Evolutionary conservation across 2,113 vertebrate genomes (phyloP).

Genomic region (Myodes glareolus): DNA sequence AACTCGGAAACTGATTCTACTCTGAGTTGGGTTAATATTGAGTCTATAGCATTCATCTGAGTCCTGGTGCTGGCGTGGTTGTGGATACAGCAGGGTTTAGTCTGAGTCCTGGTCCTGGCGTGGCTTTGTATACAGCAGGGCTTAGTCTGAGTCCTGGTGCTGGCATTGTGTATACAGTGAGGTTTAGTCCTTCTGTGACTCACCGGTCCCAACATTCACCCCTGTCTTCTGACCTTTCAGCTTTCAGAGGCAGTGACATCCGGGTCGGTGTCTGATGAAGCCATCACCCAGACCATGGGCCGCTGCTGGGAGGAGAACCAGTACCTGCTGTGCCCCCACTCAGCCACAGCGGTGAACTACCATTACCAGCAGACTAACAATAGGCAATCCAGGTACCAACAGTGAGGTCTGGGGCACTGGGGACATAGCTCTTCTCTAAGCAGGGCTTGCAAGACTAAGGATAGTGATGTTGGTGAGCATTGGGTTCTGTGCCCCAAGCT

Average conservation of each 20-base stretch:
- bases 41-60: rapidly evolving
- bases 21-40: background rate
- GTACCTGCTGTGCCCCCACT: slow-evolving; percentile 88
- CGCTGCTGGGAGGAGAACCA: slow-evolving; percentile 88
- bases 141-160: background rate
- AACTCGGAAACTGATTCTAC: background rate
- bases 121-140: rapidly evolving
- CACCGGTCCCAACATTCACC: background rate
- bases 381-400: slow-evolving; percentile 65
- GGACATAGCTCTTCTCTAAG: background rate
- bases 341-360: slow-evolving; percentile 85
- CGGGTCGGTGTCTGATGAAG: slow-evolving; percentile 72
- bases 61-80: background rate
- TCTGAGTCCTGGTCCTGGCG: background rate
- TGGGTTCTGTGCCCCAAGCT: background rate
- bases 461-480: background rate
- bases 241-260: slow-evolving; percentile 78
- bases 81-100: background rate
- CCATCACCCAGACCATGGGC: slow-evolving; percentile 82
- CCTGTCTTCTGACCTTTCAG: slow-evolving; percentile 42
- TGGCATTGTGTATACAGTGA: background rate
- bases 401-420: rapidly evolving
- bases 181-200: background rate
- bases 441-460: background rate
- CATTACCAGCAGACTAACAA: slow-evolving; percentile 80